Percentiles rank a stretch among this genome's conserved stretches.
phyloP scores from a whole-genome alignment of 2,113 vertebrate genomes.

The Cyphomyrus plagiostoma region DNA sequence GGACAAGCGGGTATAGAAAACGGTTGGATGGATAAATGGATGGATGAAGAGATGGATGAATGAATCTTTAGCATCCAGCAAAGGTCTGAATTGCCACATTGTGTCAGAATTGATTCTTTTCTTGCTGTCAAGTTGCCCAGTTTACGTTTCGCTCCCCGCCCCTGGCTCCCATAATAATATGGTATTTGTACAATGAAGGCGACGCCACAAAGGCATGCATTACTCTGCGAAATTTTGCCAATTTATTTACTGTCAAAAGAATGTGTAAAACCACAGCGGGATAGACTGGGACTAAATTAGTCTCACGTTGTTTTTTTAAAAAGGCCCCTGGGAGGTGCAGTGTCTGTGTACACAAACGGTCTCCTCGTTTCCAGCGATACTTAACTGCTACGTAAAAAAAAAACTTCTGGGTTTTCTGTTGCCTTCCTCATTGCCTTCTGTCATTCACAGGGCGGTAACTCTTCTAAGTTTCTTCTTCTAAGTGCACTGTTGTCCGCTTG shows the following conservation, averaged over 20 bases:
- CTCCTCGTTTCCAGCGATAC: not conserved
- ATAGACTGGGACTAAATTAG: not conserved
- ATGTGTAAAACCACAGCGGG: not conserved
- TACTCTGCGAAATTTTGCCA: not conserved
- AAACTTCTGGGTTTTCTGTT: not conserved
- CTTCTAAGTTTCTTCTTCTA: too few species aligned
- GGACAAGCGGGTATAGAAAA: not conserved
- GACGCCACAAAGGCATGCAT: not conserved
- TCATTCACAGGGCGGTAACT: not conserved
- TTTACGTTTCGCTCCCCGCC: not conserved
- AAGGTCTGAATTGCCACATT: not conserved
- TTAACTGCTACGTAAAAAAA: not conserved
- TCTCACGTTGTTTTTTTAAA: not conserved
- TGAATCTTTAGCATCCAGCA: not conserved
- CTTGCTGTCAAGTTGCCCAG: not conserved
- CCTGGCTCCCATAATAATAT: not conserved
- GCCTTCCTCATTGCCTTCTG: not conserved
- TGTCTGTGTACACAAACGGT: not conserved
- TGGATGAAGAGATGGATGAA: not conserved
- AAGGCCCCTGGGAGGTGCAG: not conserved
- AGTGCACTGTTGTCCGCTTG: not conserved
- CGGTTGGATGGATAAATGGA: not conserved
- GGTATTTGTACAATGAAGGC: not conserved
- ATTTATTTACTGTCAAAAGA: not conserved
- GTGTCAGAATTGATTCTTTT: not conserved